Percentiles rank a stretch among this genome's conserved stretches.
phyloP scores from a whole-genome alignment of 2,797 vertebrate species.

The Prionace glauca region DNA sequence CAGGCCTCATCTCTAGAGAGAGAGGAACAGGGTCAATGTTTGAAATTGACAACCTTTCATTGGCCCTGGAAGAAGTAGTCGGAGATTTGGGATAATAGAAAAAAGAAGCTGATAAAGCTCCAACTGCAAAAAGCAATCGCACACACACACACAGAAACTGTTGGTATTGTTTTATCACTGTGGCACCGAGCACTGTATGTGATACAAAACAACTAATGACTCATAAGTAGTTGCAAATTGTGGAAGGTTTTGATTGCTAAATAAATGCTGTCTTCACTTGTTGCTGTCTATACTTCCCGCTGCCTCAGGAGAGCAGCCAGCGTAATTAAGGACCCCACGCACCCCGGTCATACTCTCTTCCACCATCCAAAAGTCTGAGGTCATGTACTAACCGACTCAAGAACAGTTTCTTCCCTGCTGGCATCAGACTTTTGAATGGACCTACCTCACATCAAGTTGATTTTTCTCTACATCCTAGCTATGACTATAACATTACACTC shows the following conservation, averaged over 20 bases:
- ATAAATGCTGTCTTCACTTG: not conserved
- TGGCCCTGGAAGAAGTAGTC: not conserved
- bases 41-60: not conserved
- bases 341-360: too few relatives aligned
- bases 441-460: too few relatives aligned
- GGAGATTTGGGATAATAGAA: not conserved
- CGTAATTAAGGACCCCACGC: too few relatives aligned
- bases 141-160: not conserved
- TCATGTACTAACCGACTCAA: too few relatives aligned
- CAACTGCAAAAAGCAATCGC: not conserved
- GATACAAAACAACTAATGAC: not conserved
- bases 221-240: constrained; percentile 15
- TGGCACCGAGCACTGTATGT: not conserved
- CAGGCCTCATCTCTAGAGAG: not conserved
- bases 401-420: too few relatives aligned
- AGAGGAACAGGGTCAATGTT: not conserved
- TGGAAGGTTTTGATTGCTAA: not conserved
- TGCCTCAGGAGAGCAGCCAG: too few relatives aligned
- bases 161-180: not conserved
- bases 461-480: too few relatives aligned
- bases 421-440: too few relatives aligned
- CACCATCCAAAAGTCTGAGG: too few relatives aligned
- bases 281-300: too few relatives aligned
- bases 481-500: too few relatives aligned
- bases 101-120: not conserved